Evolutionary conservation across 2,888 invertebrate genomes (phyloP), one percentile per base, ranked within the genome.

Genomic region (Ellobium chinense): DNA sequence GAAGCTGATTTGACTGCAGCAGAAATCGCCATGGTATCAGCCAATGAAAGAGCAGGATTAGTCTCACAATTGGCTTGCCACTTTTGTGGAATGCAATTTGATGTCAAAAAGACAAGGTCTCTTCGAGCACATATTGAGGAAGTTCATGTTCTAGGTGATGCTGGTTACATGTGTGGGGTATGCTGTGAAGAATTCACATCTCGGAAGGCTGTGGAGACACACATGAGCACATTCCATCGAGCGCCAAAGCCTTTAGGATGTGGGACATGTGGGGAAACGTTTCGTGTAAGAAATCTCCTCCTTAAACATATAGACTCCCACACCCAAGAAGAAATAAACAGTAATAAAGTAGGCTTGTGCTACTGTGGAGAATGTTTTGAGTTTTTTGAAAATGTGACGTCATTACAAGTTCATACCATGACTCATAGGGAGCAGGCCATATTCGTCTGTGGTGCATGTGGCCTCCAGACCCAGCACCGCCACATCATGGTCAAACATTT

Each of bases 151-250:
- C 54, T 80, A 2, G 80, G 80, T 27, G 80, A 75, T 54, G 39
- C 75, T 54, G 80, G 80, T n/a, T 80, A 75, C 29, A 80, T 80
- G 80, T 80, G 80, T 69, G 80, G 80, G 14, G 68, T 80, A 14
- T 80, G 80, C 29, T 80, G 80, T 80, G 80, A 80, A 36, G 80
- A 80, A 36, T 80, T 80, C 60, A 69, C 69, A 46, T 80, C 80
- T n/a, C 80, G 80, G n/a, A 80, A 80, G 39, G 80, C 80, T 29
- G 80, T 80, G n/a, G 80, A 80, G 62, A 80, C 66, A n/a, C 80
- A 80, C 36, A 80, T 80, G 80, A 80, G 80, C 39, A 80, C 75
- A 27, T 80, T 80, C 31, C 80, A 80, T 54, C 21, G 80, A 54
- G 62, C 80, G 1, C 80, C 80, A 69, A 80, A 80, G 24, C 75